Conservation (phyloP, 2,113 vertebrate species). For the Taxidea taxus region DNA sequence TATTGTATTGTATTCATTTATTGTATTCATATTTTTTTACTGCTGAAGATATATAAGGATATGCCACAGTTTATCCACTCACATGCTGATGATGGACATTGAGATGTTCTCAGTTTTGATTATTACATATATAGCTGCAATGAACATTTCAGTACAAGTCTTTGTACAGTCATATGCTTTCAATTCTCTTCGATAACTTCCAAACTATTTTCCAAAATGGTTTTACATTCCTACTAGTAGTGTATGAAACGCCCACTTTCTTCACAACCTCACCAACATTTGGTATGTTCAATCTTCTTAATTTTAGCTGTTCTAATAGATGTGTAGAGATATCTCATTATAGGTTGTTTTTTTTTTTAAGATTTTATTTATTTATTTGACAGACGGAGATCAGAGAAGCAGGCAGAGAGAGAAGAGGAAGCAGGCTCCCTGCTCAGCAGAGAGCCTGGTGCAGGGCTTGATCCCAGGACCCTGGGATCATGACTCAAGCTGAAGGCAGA, state of each 20-base stretch:
- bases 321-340: neutral
- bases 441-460: too few relatives aligned
- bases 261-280: neutral
- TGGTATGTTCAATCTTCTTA: neutral
- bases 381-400: too few relatives aligned
- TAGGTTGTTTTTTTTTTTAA: too few relatives aligned
- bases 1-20: too few relatives aligned
- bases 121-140: neutral
- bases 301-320: neutral
- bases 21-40: neutral
- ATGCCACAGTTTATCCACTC: neutral
- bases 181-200: neutral
- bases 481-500: too few relatives aligned
- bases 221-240: neutral
- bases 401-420: too few relatives aligned
- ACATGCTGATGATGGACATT: neutral
- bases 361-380: too few relatives aligned
- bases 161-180: neutral
- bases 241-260: neutral
- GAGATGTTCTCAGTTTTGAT: neutral
- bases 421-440: too few relatives aligned
- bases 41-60: neutral
- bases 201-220: neutral
- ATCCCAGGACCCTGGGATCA: too few relatives aligned
- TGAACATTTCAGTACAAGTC: neutral